phyloP scores from a whole-genome alignment of 2,113 vertebrate species.

The Myrmophylax atrothorax region DNA sequence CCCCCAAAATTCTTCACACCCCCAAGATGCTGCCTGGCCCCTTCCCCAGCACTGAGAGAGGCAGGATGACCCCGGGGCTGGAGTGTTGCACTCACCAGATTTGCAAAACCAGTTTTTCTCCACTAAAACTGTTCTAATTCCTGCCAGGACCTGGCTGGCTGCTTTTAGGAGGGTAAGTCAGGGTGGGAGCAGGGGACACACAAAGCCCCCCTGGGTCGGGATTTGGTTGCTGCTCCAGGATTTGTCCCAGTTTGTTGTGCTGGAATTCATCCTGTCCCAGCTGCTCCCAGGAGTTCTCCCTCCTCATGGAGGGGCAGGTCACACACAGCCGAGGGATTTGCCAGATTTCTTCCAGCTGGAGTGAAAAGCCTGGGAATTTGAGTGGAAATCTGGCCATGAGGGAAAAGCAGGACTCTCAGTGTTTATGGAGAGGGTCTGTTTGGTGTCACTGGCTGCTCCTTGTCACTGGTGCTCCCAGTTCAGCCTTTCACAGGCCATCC shows the following conservation, averaged over 20 bases:
- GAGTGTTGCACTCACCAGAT: background rate
- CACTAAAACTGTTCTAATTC: fast-evolving
- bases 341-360: background rate
- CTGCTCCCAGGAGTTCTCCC: background rate
- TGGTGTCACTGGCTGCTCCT: background rate
- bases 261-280: fast-evolving
- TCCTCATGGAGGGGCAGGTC: fast-evolving
- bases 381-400: background rate
- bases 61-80: background rate
- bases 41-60: background rate
- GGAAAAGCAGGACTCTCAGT: background rate
- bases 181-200: fast-evolving
- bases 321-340: fast-evolving
- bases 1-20: background rate
- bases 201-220: fast-evolving
- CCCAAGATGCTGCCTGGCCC: background rate
- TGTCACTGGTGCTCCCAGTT: background rate
- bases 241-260: background rate
- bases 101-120: background rate
- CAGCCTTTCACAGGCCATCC: background rate
- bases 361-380: constrained; percentile 7
- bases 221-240: fast-evolving
- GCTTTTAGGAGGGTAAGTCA: background rate
- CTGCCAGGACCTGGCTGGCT: fast-evolving
- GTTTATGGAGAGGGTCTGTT: fast-evolving